Percentiles rank a stretch among this genome's conserved stretches.
phyloP scores from a whole-genome alignment of 1,140 invertebrate species.

The Lepidostoma basale region DNA sequence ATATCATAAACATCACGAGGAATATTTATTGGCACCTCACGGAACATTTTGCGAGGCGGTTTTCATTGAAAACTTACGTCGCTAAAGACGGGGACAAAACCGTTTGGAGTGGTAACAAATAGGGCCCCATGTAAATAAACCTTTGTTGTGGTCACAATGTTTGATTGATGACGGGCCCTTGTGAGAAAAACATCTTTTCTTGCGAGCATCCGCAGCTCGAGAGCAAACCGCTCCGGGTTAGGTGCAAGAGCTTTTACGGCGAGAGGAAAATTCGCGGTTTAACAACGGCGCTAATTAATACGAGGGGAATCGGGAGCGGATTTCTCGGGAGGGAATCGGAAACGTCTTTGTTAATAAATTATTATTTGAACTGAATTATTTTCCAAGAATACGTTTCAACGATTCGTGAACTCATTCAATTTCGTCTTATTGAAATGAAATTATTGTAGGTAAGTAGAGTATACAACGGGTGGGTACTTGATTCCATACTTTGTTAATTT shows the following conservation, averaged over 20 bases:
- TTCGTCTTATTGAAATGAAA: too few species aligned
- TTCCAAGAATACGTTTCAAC: background rate
- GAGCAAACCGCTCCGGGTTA: background rate
- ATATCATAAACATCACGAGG: constrained; percentile 10
- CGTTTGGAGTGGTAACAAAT: constrained; percentile 24
- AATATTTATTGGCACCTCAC: constrained; percentile 13
- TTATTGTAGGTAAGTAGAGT: too few species aligned
- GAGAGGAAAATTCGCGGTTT: background rate
- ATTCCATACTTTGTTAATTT: too few species aligned
- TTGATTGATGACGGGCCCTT: constrained; percentile 32
- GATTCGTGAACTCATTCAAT: too few species aligned
- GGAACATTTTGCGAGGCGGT: background rate
- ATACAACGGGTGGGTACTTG: too few species aligned
- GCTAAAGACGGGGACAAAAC: constrained; percentile 5
- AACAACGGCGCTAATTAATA: constrained; percentile 21
- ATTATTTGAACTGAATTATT: background rate
- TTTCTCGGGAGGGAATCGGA: background rate
- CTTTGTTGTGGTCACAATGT: constrained; percentile 32
- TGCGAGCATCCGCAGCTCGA: background rate
- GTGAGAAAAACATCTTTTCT: constrained; percentile 24
- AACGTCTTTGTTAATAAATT: background rate
- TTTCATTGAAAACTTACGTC: constrained; percentile 11
- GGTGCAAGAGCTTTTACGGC: background rate
- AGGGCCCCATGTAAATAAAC: constrained; percentile 32
- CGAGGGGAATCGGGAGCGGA: background rate